Evolutionary conservation across 35 echinoderm and acorn worm genomes (phyloP).

Genomic region (Diadema setosum): DNA sequence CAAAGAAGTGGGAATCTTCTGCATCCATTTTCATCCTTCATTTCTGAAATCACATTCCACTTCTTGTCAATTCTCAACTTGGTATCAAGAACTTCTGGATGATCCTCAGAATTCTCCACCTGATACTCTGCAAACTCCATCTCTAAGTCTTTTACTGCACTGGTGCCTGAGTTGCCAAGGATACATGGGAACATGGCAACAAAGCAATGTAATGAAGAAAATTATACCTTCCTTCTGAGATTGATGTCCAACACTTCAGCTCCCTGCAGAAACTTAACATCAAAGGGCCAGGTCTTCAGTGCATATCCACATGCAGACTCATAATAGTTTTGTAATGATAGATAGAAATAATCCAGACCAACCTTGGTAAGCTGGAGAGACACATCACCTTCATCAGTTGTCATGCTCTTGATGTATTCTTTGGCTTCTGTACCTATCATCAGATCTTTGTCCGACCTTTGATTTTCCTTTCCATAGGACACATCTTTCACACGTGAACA

Average conservation of each 20-base stretch:
- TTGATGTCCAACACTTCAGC: background rate
- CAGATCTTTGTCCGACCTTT: background rate
- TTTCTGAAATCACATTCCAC: background rate
- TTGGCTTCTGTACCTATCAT: background rate
- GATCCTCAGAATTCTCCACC: background rate
- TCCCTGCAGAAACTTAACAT: background rate
- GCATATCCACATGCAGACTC: background rate
- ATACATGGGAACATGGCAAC: background rate
- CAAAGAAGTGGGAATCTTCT: background rate
- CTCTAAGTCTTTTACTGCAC: background rate
- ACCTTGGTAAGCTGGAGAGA: background rate
- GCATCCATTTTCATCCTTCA: background rate
- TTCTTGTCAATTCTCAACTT: background rate
- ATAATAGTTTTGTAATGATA: background rate
- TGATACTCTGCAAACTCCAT: background rate
- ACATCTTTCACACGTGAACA: background rate
- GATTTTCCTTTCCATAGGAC: background rate
- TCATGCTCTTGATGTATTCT: background rate
- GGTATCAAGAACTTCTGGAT: background rate
- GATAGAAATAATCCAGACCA: background rate
- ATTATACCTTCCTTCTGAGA: background rate
- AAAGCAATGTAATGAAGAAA: background rate
- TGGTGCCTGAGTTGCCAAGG: background rate
- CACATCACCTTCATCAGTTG: background rate
- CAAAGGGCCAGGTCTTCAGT: background rate